These are phyloP conservation scores for Molanna angustata DNA, from an alignment of 2,888 invertebrate species.

Conservation along the genomic window DNA sequence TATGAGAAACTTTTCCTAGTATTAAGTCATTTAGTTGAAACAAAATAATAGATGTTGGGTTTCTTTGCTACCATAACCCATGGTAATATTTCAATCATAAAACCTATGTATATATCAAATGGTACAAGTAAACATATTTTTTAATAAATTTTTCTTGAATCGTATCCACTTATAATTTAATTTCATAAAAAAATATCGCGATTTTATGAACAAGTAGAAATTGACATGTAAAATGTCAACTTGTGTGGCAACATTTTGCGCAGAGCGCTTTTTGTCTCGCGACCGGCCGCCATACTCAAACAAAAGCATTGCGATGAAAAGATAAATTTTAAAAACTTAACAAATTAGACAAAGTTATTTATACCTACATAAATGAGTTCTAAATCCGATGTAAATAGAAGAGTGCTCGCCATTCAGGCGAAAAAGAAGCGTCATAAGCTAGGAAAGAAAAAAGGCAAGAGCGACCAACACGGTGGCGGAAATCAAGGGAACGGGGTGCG, in stretches of 20 bases:
- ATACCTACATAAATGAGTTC: constrained; percentile 69
- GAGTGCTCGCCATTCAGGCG: constrained; percentile 88
- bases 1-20: no score
- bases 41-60: no score
- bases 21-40: no score
- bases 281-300: constrained; percentile 70
- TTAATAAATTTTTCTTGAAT: no score
- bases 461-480: constrained; percentile 57
- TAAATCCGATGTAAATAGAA: constrained; percentile 88
- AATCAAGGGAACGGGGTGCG: constrained; percentile 52
- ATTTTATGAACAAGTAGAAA: background rate
- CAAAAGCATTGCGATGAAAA: constrained; percentile 64
- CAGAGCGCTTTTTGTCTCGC: constrained; percentile 49
- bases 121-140: no score
- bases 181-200: background rate
- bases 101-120: no score
- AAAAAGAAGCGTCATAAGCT: constrained; percentile 91
- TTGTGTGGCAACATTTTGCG: constrained; percentile 10
- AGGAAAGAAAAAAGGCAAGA: constrained; percentile 79
- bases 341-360: constrained; percentile 52
- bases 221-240: constrained; percentile 14
- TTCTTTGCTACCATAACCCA: no score
- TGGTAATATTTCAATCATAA: no score
- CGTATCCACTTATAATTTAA: no score
- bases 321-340: constrained; percentile 56